Conservation (phyloP, 2,797 vertebrate genomes). For the Phrynocephalus forsythii region DNA sequence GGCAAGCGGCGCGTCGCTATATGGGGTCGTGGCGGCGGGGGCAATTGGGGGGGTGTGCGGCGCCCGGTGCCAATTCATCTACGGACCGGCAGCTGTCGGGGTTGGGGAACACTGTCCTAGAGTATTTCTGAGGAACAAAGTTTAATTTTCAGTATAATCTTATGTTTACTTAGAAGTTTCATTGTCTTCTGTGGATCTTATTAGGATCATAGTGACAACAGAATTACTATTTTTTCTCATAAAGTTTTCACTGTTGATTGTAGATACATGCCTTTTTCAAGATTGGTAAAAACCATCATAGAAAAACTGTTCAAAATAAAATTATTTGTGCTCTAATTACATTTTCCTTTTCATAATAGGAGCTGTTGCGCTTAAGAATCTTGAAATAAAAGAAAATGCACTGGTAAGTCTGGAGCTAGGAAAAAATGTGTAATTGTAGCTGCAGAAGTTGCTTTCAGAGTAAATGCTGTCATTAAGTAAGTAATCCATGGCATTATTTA, state of each 20-base stretch:
- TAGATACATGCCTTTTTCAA: no score
- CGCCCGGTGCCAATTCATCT: no score
- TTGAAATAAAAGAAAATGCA: constrained; percentile 99
- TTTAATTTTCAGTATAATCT: not conserved
- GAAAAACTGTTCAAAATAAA: not conserved
- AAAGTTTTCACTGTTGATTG: not conserved
- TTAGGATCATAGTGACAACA: not conserved
- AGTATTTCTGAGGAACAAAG: not conserved
- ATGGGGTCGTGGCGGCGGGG: no score
- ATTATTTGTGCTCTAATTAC: not conserved
- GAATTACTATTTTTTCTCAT: not conserved
- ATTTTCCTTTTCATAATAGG: constrained; percentile 78
- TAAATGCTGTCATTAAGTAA: not conserved
- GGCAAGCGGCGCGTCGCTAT: no score
- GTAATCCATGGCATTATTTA: not conserved
- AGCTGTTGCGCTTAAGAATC: constrained; percentile 89
- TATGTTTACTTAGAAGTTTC: not conserved
- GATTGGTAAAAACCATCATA: not conserved
- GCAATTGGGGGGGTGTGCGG: no score
- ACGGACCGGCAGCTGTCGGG: no score
- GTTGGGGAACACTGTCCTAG: no score
- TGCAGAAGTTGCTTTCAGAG: not conserved
- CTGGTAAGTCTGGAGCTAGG: constrained; percentile 85
- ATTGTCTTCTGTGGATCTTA: not conserved
- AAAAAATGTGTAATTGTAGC: constrained; percentile 7